Evolutionary conservation across 1,140 invertebrate species (phyloP), one percentile per base, ranked within the genome.

Genomic region (Polyergus mexicanus): DNA sequence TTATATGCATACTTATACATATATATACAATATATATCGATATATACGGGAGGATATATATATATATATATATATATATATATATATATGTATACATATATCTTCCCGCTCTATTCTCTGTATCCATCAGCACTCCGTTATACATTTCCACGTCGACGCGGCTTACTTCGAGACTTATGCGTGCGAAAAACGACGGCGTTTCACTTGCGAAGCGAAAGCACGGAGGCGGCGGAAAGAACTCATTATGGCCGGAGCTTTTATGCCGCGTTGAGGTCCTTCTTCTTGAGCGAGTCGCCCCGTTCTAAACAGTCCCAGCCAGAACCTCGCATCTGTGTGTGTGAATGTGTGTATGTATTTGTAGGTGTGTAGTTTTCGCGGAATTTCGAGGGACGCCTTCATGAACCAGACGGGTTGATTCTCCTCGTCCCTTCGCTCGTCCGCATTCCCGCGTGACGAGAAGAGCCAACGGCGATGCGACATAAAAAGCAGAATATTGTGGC

Each of bases 201-300:
- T 71, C 7, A 25, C 11, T 38, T 16, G 25, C 47, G 41, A 28
- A 16, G 72, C 72, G n/a, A 65, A n/a, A 63, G 32, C 19, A 63
- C 44, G 71, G 71, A 65, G 51, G 47, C 58, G 38, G 44, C 54
- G 76, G 65, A 86, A 83, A 66, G 77, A 56, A 83, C 68, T 86
- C 85, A 86, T 86, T 86, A 86, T 69, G 62, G 16, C 56, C 47
- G 60, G 19, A 56, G 66, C 85, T 86, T 86, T 86, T 86, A 74
- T 74, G 56, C 47, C 41, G 19, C 25, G n/a, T 11, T 51, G 32
- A 32, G 58, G 47, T 22, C 22, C 47, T 77, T 66, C 72, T 86
- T 72, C 56, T 81, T 77, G 22, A 41, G 77, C 68, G 77, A 86
- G 44, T 47, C 38, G 68, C 41, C 51, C 58, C 44, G 10, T 41